phyloP scores from a whole-genome alignment of 2,113 vertebrate genomes.

The Datnioides undecimradiatus region DNA sequence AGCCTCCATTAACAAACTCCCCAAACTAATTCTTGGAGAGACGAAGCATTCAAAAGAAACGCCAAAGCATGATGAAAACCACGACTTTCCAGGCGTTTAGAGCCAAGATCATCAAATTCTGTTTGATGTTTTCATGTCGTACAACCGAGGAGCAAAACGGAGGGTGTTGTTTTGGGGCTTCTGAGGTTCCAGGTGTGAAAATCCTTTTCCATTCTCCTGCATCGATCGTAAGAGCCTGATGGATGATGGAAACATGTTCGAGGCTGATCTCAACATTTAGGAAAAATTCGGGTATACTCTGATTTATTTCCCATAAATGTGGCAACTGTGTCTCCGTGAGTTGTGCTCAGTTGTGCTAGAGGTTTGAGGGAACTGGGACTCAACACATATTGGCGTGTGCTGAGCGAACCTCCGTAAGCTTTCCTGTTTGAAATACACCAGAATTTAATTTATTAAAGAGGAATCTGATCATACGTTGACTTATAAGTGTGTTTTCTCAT shows the following conservation, averaged over 20 bases:
- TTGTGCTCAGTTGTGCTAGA: too few species aligned
- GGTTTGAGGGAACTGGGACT: not conserved
- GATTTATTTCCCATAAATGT: too few species aligned
- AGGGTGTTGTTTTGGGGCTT: not conserved
- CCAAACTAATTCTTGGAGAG: not conserved
- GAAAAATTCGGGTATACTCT: too few species aligned
- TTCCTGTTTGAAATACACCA: not conserved
- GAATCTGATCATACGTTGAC: too few species aligned
- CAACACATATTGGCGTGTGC: too few species aligned
- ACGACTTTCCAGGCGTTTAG: not conserved
- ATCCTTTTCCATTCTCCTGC: not conserved
- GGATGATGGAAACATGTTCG: too few species aligned
- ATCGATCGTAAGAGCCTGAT: not conserved
- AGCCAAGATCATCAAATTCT: not conserved
- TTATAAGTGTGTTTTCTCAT: too few species aligned
- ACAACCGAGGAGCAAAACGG: too few species aligned
- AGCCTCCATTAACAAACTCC: not conserved
- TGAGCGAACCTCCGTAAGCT: not conserved
- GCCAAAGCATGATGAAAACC: not conserved
- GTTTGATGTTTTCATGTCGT: not conserved
- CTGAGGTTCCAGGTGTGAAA: not conserved
- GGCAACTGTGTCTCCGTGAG: too few species aligned
- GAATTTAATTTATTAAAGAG: not conserved
- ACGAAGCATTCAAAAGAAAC: not conserved
- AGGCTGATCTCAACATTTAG: too few species aligned